Conservation (phyloP, 2,113 vertebrate genomes). For the Eulemur macaco region DNA sequence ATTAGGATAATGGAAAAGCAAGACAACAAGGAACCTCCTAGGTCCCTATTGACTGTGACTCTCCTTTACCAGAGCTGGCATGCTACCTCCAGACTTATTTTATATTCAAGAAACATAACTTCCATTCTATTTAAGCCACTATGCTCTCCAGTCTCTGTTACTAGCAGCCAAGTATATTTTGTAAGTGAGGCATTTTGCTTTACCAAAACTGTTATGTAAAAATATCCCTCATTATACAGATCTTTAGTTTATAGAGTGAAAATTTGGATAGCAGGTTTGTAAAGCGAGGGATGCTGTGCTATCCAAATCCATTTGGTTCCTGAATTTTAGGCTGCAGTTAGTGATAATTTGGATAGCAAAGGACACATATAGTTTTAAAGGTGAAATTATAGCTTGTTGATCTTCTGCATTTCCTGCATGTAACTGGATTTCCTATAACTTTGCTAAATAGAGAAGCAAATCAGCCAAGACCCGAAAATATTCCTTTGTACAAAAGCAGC, state of each 20-base stretch:
- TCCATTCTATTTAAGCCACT: not conserved
- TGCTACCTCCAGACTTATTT: not conserved
- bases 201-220: not conserved
- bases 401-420: not conserved
- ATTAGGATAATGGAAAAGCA: not conserved
- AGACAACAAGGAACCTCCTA: not conserved
- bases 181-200: conserved; percentile 14
- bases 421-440: not conserved
- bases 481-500: not conserved
- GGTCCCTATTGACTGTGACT: not conserved
- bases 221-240: not conserved
- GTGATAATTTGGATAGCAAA: not conserved
- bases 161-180: not conserved
- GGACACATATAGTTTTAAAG: not conserved
- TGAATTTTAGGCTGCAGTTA: conserved; percentile 12
- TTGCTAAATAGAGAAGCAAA: not conserved
- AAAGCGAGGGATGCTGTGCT: not conserved
- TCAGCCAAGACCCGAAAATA: not conserved
- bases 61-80: not conserved
- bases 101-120: not conserved
- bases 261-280: not conserved
- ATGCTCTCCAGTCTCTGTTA: not conserved
- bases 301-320: not conserved
- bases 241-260: not conserved
- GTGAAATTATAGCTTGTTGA: not conserved